Conservation (phyloP, 2,797 vertebrate genomes). For the Anniella stebbinsi region DNA sequence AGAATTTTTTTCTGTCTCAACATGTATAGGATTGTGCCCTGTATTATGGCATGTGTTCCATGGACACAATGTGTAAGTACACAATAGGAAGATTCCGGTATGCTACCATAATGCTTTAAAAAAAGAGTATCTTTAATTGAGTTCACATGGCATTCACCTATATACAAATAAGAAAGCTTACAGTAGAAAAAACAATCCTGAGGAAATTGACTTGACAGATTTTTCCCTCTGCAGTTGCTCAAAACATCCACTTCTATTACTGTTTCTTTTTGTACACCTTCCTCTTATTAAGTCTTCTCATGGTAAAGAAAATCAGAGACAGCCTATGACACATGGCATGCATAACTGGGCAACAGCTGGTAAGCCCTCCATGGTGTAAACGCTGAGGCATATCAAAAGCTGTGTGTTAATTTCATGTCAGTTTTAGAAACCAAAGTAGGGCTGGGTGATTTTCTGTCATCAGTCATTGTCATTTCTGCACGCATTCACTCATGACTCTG, state of each 20-base stretch:
- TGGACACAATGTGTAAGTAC: neutral
- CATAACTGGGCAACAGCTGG: conserved; percentile 39
- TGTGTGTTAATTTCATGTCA: neutral
- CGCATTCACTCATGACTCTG: neutral
- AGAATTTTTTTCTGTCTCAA: no score
- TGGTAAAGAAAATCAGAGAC: conserved; percentile 13
- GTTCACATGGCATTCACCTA: conserved; percentile 32
- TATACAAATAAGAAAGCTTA: conserved; percentile 33
- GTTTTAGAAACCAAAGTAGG: neutral
- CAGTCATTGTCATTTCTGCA: neutral
- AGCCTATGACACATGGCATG: neutral
- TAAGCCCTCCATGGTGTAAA: conserved; percentile 36
- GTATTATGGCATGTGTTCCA: neutral
- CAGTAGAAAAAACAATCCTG: conserved; percentile 43
- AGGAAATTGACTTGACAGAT: conserved; percentile 59
- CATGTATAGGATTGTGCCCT: no score
- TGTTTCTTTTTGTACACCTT: conserved; percentile 53
- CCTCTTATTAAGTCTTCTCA: conserved; percentile 10
- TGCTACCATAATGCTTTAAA: neutral
- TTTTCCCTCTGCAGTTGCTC: conserved; percentile 53
- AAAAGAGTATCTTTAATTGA: neutral
- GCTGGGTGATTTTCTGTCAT: neutral
- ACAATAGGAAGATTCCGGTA: neutral
- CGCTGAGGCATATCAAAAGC: neutral
- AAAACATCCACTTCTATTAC: conserved; percentile 54